These are phyloP conservation scores for Anolis apletophallus DNA, from an alignment of 2,797 vertebrate species.

Conservation along the genomic window DNA sequence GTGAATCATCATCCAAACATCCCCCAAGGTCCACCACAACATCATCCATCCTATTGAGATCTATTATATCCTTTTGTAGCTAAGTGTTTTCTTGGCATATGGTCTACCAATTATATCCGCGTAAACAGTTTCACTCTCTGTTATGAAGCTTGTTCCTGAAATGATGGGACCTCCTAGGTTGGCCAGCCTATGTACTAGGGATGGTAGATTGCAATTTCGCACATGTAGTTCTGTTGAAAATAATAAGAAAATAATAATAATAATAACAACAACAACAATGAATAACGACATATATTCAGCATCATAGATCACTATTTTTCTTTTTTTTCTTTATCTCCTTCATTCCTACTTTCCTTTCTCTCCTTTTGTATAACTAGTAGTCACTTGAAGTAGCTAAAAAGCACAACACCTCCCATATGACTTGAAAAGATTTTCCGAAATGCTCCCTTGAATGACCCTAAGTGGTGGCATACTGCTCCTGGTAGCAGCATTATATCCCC, in stretches of 20 bases:
- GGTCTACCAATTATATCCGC: background rate
- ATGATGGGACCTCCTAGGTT: background rate
- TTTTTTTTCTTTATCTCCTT: background rate
- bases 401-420: background rate
- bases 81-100: background rate
- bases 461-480: no score
- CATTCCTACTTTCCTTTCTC: no score
- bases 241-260: background rate
- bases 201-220: background rate
- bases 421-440: background rate
- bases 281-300: background rate
- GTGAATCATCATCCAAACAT: background rate
- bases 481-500: no score
- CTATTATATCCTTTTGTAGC: background rate
- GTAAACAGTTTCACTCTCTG: background rate
- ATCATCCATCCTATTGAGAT: background rate
- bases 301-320: background rate
- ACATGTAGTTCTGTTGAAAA: background rate
- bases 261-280: background rate
- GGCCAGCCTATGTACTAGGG: background rate
- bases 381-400: background rate
- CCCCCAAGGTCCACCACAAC: background rate
- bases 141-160: background rate
- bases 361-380: background rate
- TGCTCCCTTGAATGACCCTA: no score